Percentiles rank a stretch among this genome's conserved stretches.
These are phyloP conservation scores for Deladenus siricidicola DNA, from an alignment of 2,888 invertebrate species.

Conservation along the genomic window DNA sequence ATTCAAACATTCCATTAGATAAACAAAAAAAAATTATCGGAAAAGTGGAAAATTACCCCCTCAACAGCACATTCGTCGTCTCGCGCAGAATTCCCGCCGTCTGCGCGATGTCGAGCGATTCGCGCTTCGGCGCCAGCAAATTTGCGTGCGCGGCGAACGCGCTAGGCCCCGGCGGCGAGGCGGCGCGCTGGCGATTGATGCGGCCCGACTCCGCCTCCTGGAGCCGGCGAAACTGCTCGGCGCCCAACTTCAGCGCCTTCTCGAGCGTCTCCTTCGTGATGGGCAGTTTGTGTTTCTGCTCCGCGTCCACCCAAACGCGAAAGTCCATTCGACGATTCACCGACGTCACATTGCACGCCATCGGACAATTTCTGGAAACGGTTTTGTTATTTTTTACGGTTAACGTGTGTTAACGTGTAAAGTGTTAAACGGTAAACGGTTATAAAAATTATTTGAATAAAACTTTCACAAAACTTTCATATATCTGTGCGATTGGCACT, in stretches of 20 bases:
- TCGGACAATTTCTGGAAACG: conserved; percentile 48
- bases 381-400: no score
- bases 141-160: conserved; percentile 42
- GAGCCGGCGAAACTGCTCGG: conserved; percentile 42
- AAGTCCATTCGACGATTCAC: conserved; percentile 36
- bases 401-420: no score
- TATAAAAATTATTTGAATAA: no score
- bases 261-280: conserved; percentile 48
- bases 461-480: no score
- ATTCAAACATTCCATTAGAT: no score
- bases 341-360: conserved; percentile 44
- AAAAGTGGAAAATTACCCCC: conserved; percentile 44
- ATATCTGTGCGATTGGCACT: no score
- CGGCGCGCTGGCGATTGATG: conserved; percentile 11
- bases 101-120: conserved; percentile 48
- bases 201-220: conserved; percentile 35
- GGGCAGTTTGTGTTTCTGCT: conserved; percentile 42
- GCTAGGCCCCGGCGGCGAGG: conserved; percentile 18
- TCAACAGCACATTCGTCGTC: conserved; percentile 48
- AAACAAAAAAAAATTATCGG: background rate
- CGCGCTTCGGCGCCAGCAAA: conserved; percentile 49
- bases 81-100: conserved; percentile 49
- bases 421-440: no score
- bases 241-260: conserved; percentile 47
- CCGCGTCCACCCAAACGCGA: conserved; percentile 43